Evolutionary conservation across 2,888 invertebrate species (phyloP).

Genomic region (Ceriagrion tenellum): DNA sequence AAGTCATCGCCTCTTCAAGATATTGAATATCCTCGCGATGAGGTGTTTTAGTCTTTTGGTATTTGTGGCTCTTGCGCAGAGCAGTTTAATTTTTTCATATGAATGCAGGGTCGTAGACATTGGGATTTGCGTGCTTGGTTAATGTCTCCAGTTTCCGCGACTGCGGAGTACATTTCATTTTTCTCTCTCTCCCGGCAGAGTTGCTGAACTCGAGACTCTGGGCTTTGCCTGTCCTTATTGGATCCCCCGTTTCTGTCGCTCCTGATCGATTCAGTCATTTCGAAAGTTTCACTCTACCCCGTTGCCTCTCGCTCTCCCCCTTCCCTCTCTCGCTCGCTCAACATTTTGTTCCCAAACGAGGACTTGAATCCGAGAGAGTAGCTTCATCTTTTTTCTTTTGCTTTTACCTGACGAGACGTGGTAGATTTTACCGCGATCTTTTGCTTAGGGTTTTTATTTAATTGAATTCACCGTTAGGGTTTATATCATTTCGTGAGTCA

Average conservation of each 20-base stretch:
- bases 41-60: too few relatives aligned
- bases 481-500: neutral
- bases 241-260: neutral
- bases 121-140: too few relatives aligned
- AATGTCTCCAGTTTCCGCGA: too few relatives aligned
- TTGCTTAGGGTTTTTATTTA: neutral
- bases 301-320: too few relatives aligned
- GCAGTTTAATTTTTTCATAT: too few relatives aligned
- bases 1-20: too few relatives aligned
- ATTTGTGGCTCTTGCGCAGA: too few relatives aligned
- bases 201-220: neutral
- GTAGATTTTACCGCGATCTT: neutral
- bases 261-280: constrained; percentile 36
- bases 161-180: neutral
- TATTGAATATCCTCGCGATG: too few relatives aligned
- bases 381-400: neutral
- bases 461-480: neutral
- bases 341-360: constrained; percentile 3
- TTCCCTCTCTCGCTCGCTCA: neutral
- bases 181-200: neutral
- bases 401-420: neutral
- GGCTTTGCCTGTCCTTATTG: neutral
- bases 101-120: too few relatives aligned
- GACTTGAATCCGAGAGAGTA: neutral
- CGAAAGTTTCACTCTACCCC: constrained; percentile 4